Percentiles rank a stretch among this genome's conserved stretches.
Evolutionary conservation across 2,113 vertebrate species (phyloP).

Genomic region (Nycticebus coucang): DNA sequence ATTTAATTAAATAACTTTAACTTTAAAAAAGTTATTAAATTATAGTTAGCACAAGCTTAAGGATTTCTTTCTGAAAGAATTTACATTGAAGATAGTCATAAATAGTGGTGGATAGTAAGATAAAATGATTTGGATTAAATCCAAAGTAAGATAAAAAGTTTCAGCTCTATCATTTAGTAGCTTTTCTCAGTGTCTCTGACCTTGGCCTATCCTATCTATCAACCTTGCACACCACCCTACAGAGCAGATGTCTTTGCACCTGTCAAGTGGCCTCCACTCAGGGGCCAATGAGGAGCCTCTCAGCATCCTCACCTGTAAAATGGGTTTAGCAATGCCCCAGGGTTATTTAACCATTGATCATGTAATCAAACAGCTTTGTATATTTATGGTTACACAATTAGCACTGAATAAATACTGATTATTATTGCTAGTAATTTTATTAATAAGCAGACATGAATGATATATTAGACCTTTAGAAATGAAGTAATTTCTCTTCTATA

Average conservation of each 20-base stretch:
- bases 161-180: background rate
- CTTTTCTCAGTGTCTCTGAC: background rate
- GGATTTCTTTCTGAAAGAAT: constrained; percentile 38
- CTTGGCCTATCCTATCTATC: background rate
- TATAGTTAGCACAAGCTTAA: background rate
- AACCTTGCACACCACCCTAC: background rate
- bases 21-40: constrained; percentile 42
- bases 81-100: background rate
- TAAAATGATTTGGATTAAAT: background rate
- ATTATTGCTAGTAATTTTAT: constrained; percentile 4
- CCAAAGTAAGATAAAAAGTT: background rate
- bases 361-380: background rate
- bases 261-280: background rate
- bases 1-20: too few species aligned
- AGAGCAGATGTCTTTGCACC: background rate
- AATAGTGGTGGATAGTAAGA: background rate
- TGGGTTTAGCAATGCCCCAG: background rate
- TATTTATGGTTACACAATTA: background rate
- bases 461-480: background rate
- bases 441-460: background rate
- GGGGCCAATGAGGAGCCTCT: background rate
- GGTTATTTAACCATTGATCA: background rate
- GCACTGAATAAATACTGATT: background rate
- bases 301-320: background rate
- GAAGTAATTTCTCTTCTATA: background rate